Conservation (phyloP, 2,888 invertebrate species). For the Rosalia funebris region DNA sequence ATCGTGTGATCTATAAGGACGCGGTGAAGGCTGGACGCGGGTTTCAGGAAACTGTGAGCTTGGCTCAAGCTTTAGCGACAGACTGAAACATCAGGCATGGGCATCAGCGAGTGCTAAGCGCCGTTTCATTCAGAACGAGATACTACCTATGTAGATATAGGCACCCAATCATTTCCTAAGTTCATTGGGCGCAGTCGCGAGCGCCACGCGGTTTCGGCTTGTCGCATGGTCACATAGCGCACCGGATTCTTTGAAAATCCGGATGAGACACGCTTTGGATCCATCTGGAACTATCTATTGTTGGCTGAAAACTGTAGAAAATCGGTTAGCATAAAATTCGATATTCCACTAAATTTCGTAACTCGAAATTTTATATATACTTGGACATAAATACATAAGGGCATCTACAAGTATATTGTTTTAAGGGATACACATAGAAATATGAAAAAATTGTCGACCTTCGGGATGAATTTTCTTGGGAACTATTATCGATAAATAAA, state of each 20-base stretch:
- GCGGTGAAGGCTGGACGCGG: constrained; percentile 5
- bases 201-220: constrained; percentile 32
- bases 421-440: no score
- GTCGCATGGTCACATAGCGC: constrained; percentile 15
- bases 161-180: constrained; percentile 52
- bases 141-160: constrained; percentile 54
- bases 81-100: constrained; percentile 53
- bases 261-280: background rate
- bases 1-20: background rate
- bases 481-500: no score
- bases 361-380: no score
- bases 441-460: no score
- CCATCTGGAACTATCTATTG: no score
- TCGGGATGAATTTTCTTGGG: no score
- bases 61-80: constrained; percentile 54
- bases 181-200: constrained; percentile 46
- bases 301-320: no score
- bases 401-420: no score
- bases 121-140: constrained; percentile 46
- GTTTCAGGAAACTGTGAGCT: constrained; percentile 41
- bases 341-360: no score
- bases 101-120: constrained; percentile 47
- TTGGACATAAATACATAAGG: no score
- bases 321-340: no score
- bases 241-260: constrained; percentile 35